phyloP scores from a whole-genome alignment of 2,113 vertebrate genomes.

The Myiopsitta monachus region DNA sequence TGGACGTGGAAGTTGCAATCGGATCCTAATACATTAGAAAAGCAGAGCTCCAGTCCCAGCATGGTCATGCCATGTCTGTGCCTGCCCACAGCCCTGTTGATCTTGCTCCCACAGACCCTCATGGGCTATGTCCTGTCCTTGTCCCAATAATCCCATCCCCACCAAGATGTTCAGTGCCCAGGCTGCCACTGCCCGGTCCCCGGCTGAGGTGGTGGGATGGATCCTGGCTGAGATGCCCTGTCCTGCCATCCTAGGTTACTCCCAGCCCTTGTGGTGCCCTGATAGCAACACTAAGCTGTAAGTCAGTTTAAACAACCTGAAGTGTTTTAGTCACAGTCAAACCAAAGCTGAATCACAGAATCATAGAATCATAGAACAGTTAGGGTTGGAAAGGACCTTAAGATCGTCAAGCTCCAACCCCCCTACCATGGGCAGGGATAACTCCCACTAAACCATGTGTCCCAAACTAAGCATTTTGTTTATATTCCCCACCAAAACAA shows the following conservation, averaged over 20 bases:
- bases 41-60: not conserved
- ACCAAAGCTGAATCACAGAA: not conserved
- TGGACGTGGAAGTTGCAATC: not conserved
- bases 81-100: not conserved
- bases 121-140: accelerated
- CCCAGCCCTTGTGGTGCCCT: not conserved
- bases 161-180: accelerated
- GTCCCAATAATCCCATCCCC: not conserved
- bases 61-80: accelerated
- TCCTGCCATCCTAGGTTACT: not conserved
- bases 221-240: not conserved
- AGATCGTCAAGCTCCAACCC: not conserved
- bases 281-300: not conserved
- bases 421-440: not conserved
- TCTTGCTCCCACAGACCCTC: not conserved
- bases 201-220: accelerated
- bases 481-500: not conserved
- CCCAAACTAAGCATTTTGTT: not conserved
- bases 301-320: not conserved
- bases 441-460: not conserved
- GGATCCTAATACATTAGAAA: not conserved
- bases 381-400: not conserved
- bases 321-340: not conserved
- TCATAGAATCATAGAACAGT: not conserved
- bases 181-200: not conserved